phyloP scores from a whole-genome alignment of 2,888 invertebrate species.

The Fragum fragum region DNA sequence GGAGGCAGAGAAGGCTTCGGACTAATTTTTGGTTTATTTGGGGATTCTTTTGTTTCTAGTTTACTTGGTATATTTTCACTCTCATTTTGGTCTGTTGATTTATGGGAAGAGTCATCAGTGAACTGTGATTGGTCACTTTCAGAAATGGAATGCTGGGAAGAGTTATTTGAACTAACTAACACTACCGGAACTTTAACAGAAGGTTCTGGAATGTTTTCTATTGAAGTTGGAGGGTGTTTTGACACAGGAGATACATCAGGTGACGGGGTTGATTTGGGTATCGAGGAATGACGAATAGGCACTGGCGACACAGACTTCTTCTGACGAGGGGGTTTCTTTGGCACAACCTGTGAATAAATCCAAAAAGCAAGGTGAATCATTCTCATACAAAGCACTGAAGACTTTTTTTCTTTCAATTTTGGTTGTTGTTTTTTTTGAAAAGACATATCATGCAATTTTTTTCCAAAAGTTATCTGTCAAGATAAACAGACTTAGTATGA shows the following conservation, averaged over 20 bases:
- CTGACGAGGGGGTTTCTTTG: slow-evolving; percentile 74
- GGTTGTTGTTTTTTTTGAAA: too few species aligned
- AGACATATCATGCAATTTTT: too few species aligned
- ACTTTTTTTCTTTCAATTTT: too few species aligned
- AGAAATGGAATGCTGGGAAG: slow-evolving; percentile 43
- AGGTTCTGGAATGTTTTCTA: slow-evolving; percentile 25
- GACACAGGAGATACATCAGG: slow-evolving; percentile 16
- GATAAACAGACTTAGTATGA: too few species aligned
- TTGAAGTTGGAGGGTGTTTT: not conserved
- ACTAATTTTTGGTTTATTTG: slow-evolving; percentile 21
- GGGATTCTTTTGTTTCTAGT: not conserved
- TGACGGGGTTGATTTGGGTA: not conserved
- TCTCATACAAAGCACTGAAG: too few species aligned
- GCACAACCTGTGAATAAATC: slow-evolving; percentile 18
- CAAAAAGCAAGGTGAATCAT: too few species aligned
- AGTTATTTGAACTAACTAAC: slow-evolving; percentile 33
- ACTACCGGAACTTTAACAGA: slow-evolving; percentile 37
- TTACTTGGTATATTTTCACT: not conserved
- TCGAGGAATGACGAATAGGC: slow-evolving; percentile 42
- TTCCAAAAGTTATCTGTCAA: too few species aligned
- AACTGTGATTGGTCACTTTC: slow-evolving; percentile 39
- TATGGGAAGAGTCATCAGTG: not conserved
- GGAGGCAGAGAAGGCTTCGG: slow-evolving; percentile 46
- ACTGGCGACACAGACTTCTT: slow-evolving; percentile 61
- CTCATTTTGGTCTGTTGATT: not conserved